Conservation (phyloP, 2,888 invertebrate species). For the Apodemia hepburni region DNA sequence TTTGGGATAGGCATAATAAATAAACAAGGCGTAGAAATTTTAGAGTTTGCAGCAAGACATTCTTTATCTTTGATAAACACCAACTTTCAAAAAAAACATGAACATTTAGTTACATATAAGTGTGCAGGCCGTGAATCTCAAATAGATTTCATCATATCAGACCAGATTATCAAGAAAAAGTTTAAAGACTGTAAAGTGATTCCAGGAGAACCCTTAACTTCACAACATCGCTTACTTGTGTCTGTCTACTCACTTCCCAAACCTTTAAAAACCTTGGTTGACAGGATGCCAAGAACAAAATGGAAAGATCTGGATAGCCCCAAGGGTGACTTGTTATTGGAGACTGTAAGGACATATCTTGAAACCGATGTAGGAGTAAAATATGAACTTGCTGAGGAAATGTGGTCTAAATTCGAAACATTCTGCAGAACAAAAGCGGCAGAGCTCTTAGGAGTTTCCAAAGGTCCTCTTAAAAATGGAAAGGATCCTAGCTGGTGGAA, state of each 20-base stretch:
- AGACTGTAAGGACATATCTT: too few species aligned
- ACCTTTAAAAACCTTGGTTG: neutral
- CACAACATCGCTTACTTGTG: conserved; percentile 16
- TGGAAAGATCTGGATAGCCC: neutral
- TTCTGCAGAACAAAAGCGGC: neutral
- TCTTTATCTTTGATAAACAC: conserved; percentile 1
- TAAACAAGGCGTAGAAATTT: too few species aligned
- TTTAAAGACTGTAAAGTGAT: conserved; percentile 20
- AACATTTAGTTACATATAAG: conserved; percentile 18
- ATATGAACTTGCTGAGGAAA: neutral
- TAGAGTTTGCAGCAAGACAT: too few species aligned
- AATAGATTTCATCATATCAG: conserved; percentile 16
- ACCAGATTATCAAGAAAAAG: neutral
- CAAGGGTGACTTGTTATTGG: too few species aligned
- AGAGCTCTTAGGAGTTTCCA: neutral
- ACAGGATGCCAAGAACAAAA: neutral
- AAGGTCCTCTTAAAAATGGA: conserved; percentile 1
- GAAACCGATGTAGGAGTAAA: too few species aligned
- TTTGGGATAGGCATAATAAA: neutral
- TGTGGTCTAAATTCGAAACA: neutral
- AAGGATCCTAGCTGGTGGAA: conserved; percentile 7
- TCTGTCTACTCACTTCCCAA: neutral
- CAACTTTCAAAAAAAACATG: conserved; percentile 14
- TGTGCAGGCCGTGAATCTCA: conserved; percentile 7
- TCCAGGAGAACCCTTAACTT: conserved; percentile 9